A percentile compares a stretch with the other conserved stretches of the same genome.
phyloP scores from a whole-genome alignment of 1,140 invertebrate genomes.

The Lutraria rhynchaena region DNA sequence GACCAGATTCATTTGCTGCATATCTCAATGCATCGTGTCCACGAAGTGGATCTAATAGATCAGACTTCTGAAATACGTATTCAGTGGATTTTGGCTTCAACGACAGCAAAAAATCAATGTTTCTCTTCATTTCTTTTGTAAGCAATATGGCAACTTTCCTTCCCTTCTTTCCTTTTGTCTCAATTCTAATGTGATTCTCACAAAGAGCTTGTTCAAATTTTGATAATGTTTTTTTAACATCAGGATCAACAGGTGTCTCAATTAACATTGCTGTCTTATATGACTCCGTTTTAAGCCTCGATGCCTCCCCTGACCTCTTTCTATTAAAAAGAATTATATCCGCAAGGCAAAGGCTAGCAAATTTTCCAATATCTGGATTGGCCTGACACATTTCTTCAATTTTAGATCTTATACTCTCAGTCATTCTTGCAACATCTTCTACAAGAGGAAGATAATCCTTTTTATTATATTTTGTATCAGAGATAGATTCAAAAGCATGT shows the following conservation, averaged over 20 bases:
- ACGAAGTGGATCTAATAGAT: neutral
- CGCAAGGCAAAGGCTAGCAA: neutral
- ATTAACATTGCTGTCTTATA: neutral
- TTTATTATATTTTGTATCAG: constrained; percentile 14
- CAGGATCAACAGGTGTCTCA: neutral
- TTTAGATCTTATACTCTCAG: too few relatives aligned
- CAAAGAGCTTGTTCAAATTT: constrained; percentile 38
- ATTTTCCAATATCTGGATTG: too few relatives aligned
- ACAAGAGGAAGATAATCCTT: neutral
- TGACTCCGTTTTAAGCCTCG: neutral
- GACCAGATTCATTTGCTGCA: neutral
- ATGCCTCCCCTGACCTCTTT: neutral
- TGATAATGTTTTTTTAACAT: constrained; percentile 6
- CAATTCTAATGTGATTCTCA: constrained; percentile 11
- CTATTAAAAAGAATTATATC: constrained; percentile 10
- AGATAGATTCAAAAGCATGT: neutral
- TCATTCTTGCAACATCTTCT: neutral
- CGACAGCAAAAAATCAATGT: neutral
- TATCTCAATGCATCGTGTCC: constrained; percentile 9
- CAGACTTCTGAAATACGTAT: neutral
- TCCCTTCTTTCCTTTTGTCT: constrained; percentile 49
- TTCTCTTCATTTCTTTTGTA: constrained; percentile 38
- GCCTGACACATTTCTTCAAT: too few relatives aligned
- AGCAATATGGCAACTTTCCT: constrained; percentile 50
- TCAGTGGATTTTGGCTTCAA: neutral